phyloP scores from a whole-genome alignment of 2,888 invertebrate species.

The Meteorus colon region DNA sequence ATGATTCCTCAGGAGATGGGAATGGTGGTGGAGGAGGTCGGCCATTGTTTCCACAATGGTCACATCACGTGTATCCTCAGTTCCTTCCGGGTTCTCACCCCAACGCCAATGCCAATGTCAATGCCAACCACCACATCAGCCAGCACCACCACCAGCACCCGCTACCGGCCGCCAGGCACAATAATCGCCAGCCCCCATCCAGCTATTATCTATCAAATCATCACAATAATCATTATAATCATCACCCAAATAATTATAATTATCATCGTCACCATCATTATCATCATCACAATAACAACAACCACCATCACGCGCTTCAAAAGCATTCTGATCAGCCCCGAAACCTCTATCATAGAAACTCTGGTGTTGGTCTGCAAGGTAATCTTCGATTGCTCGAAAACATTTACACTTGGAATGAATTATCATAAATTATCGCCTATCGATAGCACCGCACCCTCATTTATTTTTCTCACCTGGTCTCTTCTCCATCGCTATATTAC shows the following conservation, averaged over 20 bases:
- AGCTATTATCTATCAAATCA: constrained; percentile 76
- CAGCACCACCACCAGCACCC: constrained; percentile 75
- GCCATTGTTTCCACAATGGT: constrained; percentile 95
- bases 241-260: constrained; percentile 77
- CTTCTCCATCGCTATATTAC: constrained; percentile 30
- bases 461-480: constrained; percentile 9
- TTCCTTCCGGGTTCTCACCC: constrained; percentile 94
- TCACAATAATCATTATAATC: constrained; percentile 75
- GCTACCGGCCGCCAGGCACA: constrained; percentile 75
- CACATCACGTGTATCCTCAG: constrained; percentile 95
- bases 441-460: constrained; percentile 22
- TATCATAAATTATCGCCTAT: constrained; percentile 38
- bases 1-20: constrained; percentile 72
- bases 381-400: constrained; percentile 60
- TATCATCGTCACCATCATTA: constrained; percentile 78
- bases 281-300: constrained; percentile 77
- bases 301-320: constrained; percentile 74
- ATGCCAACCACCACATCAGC: constrained; percentile 74
- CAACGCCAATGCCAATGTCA: constrained; percentile 77
- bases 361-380: constrained; percentile 78
- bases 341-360: constrained; percentile 78
- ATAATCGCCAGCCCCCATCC: constrained; percentile 73
- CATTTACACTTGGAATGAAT: constrained; percentile 49
- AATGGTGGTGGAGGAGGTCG: constrained; percentile 78
- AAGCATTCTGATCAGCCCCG: constrained; percentile 75